These are phyloP conservation scores for Paelopatides confundens DNA, from an alignment of 53 echinoderm and acorn worm genomes.

Conservation along the genomic window DNA sequence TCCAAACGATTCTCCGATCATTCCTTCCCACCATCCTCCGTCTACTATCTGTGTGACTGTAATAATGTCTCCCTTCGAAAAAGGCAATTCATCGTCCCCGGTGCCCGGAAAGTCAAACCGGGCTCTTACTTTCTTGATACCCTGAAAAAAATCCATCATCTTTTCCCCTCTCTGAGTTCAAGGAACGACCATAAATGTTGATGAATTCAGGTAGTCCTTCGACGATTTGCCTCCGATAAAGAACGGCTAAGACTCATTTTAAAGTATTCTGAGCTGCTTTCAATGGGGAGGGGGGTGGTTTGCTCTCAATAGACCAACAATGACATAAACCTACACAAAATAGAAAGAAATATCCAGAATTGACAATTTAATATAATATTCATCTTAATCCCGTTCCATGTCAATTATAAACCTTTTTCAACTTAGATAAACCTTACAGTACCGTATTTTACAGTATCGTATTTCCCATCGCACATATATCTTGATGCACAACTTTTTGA, in stretches of 20 bases:
- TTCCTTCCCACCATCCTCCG: conserved; percentile 99
- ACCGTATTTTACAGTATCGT: no score
- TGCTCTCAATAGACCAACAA: no score
- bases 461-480: no score
- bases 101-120: conserved; percentile 82
- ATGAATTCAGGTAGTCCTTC: neutral
- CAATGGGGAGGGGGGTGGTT: no score
- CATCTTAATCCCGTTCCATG: no score
- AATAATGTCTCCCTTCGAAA: conserved; percentile 92
- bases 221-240: neutral
- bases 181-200: neutral
- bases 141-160: conserved; percentile 33
- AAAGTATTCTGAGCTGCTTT: no score
- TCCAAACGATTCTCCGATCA: conserved; percentile 77
- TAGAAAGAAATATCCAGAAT: no score
- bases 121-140: conserved; percentile 82
- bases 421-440: no score
- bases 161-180: neutral
- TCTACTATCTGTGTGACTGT: conserved; percentile 90
- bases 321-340: no score
- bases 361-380: no score
- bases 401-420: no score
- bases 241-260: neutral
- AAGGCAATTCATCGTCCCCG: conserved; percentile 82
- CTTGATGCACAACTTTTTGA: no score